Conservation (phyloP, 2,113 vertebrate genomes). For the Halichoeres trimaculatus region DNA sequence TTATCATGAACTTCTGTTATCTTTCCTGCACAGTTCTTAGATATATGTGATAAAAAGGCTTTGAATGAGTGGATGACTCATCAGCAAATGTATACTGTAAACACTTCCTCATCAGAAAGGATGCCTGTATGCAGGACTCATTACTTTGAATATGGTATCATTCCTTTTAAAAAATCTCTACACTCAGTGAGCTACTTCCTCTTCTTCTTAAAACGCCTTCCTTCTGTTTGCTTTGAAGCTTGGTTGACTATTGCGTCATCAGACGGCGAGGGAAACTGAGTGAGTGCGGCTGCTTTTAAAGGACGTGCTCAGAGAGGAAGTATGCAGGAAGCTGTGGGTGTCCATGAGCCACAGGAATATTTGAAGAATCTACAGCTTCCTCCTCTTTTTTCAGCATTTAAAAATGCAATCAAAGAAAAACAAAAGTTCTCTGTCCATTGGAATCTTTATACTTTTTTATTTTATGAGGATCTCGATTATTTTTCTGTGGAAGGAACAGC, state of each 20-base stretch:
- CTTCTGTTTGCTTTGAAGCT: conserved; percentile 30
- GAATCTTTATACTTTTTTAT: neutral
- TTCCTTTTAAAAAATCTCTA: too few species aligned
- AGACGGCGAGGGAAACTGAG: neutral
- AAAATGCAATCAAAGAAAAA: conserved; percentile 53
- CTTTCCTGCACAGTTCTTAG: neutral
- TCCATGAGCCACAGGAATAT: conserved; percentile 64
- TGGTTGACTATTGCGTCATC: conserved; percentile 32
- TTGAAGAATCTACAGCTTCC: conserved; percentile 85
- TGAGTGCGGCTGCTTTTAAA: neutral
- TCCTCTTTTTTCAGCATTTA: conserved; percentile 50
- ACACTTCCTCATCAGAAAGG: neutral
- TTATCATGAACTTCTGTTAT: neutral
- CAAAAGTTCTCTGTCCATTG: conserved; percentile 10
- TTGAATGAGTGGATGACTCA: too few species aligned
- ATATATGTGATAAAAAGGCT: neutral
- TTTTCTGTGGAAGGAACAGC: conserved; percentile 6
- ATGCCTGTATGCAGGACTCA: neutral
- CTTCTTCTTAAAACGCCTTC: conserved; percentile 40
- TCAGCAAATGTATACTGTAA: neutral
- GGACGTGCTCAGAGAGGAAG: conserved; percentile 28
- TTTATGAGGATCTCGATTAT: neutral
- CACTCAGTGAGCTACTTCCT: conserved; percentile 45
- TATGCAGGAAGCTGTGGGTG: conserved; percentile 61
- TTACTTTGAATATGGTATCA: neutral